Conservation (phyloP, 2,113 vertebrate species). For the Vireo altiloquus region DNA sequence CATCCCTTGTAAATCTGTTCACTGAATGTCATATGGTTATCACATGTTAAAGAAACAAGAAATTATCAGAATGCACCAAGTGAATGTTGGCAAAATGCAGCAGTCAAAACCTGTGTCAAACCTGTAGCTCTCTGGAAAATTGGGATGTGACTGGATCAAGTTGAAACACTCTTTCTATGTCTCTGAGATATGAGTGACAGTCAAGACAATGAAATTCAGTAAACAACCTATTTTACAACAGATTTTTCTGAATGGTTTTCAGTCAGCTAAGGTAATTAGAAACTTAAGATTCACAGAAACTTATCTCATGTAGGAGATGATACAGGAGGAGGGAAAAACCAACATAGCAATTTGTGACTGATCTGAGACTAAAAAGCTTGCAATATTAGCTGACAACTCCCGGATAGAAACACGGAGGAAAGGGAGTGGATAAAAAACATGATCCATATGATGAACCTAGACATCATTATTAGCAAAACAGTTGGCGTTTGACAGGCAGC, state of each 20-base stretch:
- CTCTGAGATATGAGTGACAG: background rate
- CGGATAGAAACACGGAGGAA: background rate
- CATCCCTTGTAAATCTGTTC: background rate
- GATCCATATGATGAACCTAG: background rate
- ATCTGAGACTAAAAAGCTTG: background rate
- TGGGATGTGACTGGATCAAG: background rate
- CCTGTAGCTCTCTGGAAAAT: background rate
- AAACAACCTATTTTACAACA: background rate
- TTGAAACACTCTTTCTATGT: background rate
- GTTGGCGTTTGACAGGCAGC: background rate
- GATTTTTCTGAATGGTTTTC: background rate
- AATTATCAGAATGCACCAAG: background rate
- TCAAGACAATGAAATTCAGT: background rate
- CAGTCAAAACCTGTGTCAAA: background rate
- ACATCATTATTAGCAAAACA: background rate
- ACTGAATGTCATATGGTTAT: background rate
- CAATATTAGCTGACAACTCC: background rate
- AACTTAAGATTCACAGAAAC: background rate
- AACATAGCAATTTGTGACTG: background rate
- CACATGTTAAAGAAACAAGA: background rate
- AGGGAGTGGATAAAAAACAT: accelerated
- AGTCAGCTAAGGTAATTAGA: background rate
- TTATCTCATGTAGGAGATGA: background rate
- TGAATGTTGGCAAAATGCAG: background rate
- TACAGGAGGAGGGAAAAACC: background rate